These are phyloP conservation scores for Mungos mungo DNA, from an alignment of 2,113 vertebrate species.

Conservation along the genomic window DNA sequence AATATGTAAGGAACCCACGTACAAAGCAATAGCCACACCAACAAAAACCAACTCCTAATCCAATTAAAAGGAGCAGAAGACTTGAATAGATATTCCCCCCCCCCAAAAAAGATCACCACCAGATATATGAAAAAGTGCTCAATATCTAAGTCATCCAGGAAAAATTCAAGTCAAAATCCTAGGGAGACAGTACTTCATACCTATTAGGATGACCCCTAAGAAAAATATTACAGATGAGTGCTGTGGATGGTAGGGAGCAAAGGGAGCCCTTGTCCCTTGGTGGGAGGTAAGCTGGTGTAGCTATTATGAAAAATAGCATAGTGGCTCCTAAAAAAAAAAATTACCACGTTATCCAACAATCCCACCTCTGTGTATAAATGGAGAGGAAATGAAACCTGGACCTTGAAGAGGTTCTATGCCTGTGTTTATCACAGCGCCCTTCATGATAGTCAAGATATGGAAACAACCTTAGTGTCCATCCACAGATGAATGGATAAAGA, in stretches of 20 bases:
- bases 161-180: neutral
- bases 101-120: neutral
- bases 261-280: neutral
- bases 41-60: neutral
- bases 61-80: neutral
- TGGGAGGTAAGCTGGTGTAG: neutral
- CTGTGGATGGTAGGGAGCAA: neutral
- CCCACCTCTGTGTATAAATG: neutral
- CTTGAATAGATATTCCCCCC: neutral
- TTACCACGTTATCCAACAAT: neutral
- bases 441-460: neutral
- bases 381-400: neutral
- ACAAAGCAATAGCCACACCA: neutral
- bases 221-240: neutral
- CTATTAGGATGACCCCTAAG: neutral
- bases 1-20: neutral
- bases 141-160: neutral
- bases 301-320: neutral
- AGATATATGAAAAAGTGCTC: neutral
- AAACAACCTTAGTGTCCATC: neutral
- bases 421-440: neutral
- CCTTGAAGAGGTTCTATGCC: neutral
- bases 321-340: neutral
- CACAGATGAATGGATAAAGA: neutral
- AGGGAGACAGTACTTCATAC: neutral